A percentile compares a stretch with the other conserved stretches of the same genome.
Evolutionary conservation across 1,140 invertebrate species (phyloP).

Genomic region (Mercenaria mercenaria): DNA sequence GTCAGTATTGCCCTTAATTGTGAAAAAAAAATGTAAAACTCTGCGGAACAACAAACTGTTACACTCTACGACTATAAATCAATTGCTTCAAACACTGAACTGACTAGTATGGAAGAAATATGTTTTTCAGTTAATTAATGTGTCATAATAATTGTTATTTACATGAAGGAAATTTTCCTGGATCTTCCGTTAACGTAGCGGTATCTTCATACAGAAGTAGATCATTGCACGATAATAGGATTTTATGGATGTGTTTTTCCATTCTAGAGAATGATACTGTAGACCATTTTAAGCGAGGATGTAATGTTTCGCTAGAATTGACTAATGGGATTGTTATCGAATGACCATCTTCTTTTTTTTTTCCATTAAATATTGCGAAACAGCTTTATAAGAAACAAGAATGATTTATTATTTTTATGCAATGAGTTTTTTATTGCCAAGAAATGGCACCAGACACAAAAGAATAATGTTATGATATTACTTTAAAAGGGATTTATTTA

Average conservation of each 20-base stretch:
- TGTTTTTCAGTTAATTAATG: neutral
- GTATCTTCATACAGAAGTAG: neutral
- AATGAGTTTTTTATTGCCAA: neutral
- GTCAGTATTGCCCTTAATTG: too few relatives aligned
- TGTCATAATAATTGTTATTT: conserved; percentile 13
- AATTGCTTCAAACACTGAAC: too few relatives aligned
- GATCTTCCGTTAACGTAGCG: neutral
- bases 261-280: conserved; percentile 20
- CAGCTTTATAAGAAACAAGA: neutral
- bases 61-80: too few relatives aligned
- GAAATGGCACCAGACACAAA: too few relatives aligned
- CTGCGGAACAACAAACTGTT: too few relatives aligned
- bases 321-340: conserved; percentile 35
- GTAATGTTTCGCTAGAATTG: neutral
- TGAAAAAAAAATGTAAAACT: too few relatives aligned
- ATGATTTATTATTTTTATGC: neutral
- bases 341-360: conserved; percentile 21
- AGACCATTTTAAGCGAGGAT: neutral
- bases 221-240: neutral
- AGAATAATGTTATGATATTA: too few relatives aligned
- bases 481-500: too few relatives aligned
- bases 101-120: neutral
- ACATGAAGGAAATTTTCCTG: neutral
- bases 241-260: conserved; percentile 17
- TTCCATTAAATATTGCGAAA: conserved; percentile 4